These are phyloP conservation scores for Turdus rufiventris DNA, from an alignment of 2,113 vertebrate genomes.

Conservation along the genomic window DNA sequence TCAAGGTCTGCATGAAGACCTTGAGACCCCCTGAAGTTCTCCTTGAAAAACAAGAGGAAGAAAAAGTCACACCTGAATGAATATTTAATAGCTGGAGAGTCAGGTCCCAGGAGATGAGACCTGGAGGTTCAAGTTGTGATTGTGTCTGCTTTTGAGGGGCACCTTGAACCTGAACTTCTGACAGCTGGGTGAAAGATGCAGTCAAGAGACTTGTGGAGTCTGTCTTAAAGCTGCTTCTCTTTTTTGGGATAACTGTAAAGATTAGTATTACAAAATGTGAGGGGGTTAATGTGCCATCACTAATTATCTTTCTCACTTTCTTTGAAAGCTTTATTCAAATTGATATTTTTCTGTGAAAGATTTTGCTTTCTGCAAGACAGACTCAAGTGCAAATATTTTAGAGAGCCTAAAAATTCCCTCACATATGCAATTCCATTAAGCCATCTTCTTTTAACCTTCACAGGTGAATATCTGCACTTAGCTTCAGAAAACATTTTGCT, in stretches of 20 bases:
- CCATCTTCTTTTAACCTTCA: neutral
- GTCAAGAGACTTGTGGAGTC: neutral
- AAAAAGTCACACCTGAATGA: neutral
- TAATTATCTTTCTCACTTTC: neutral
- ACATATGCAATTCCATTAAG: neutral
- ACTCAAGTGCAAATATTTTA: neutral
- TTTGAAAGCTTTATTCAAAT: neutral
- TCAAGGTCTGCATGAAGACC: neutral
- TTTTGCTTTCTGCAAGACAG: neutral
- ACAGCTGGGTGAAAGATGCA: neutral
- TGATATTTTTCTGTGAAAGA: neutral
- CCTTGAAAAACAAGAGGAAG: neutral
- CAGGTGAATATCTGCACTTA: neutral
- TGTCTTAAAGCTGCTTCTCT: neutral
- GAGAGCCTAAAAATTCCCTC: neutral
- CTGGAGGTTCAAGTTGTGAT: neutral
- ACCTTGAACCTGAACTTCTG: neutral
- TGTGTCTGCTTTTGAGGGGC: neutral
- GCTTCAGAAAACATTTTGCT: neutral
- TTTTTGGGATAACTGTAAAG: neutral
- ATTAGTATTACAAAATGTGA: neutral
- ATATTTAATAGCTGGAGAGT: neutral
- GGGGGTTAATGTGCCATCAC: rapidly evolving
- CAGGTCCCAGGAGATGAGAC: neutral
- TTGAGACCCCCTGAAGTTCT: neutral